phyloP scores from a whole-genome alignment of 92 coral and sea anemone genomes.

The Siderastrea radians region DNA sequence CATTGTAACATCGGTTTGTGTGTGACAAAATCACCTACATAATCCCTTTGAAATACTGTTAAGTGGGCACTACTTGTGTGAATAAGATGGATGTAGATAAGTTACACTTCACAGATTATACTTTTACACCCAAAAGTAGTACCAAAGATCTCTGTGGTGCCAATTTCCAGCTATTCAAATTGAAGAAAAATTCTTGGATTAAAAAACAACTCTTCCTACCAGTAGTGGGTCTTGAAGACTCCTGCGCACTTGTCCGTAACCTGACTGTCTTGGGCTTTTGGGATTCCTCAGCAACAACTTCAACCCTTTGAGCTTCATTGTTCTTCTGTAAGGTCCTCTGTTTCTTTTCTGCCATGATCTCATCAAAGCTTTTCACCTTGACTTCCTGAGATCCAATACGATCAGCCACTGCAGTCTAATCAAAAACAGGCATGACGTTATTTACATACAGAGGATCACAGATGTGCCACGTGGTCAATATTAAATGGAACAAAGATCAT shows the following conservation, averaged over 20 bases:
- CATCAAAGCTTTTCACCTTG: slow-evolving; percentile 74
- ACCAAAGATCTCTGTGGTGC: no score
- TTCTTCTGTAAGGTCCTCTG: slow-evolving; percentile 44
- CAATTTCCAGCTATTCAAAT: no score
- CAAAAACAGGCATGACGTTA: not conserved
- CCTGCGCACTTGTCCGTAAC: not conserved
- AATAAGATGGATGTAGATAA: no score
- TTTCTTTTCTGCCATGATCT: slow-evolving; percentile 77
- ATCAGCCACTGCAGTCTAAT: slow-evolving; percentile 20
- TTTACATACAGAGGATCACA: no score
- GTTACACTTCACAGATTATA: no score
- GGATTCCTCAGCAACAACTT: not conserved
- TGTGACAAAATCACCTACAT: no score
- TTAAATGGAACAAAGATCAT: no score
- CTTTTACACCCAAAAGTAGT: no score
- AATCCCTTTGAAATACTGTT: no score
- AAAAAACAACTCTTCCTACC: not conserved
- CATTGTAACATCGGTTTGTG: no score
- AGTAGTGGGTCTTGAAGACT: slow-evolving; percentile 1
- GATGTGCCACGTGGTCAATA: no score
- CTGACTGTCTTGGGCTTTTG: slow-evolving; percentile 3
- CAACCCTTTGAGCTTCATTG: not conserved
- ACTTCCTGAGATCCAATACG: slow-evolving; percentile 25
- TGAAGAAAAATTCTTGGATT: not conserved
- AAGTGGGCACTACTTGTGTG: no score